Percentiles rank a stretch among this genome's conserved stretches.
Evolutionary conservation across 1,140 invertebrate genomes (phyloP).

Genomic region (Saccostrea glomerata): DNA sequence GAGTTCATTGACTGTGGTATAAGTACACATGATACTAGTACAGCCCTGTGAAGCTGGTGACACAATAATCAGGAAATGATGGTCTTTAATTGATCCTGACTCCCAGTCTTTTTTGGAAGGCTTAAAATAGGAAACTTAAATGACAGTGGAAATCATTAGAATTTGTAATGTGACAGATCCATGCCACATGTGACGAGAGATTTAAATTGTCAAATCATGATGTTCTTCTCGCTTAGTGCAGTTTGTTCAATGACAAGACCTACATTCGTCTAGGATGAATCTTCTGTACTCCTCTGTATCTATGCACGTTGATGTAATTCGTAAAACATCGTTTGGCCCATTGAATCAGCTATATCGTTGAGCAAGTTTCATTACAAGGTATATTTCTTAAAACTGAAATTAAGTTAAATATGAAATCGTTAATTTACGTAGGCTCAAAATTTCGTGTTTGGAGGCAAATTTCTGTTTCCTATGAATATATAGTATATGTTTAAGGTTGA

Average conservation of each 20-base stretch:
- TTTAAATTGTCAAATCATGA: slow-evolving; percentile 17
- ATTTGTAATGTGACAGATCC: slow-evolving; percentile 31
- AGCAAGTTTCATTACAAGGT: too few species aligned
- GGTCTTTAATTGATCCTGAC: slow-evolving; percentile 25
- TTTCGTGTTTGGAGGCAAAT: too few species aligned
- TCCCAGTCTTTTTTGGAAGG: background rate
- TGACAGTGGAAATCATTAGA: slow-evolving; percentile 25
- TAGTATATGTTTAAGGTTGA: too few species aligned
- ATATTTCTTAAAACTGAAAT: too few species aligned
- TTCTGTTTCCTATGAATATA: too few species aligned
- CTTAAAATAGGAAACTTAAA: slow-evolving; percentile 17
- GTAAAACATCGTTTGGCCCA: too few species aligned
- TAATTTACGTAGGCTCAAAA: too few species aligned
- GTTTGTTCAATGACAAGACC: background rate
- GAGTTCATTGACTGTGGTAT: background rate
- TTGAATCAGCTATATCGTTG: too few species aligned
- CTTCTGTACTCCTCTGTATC: background rate
- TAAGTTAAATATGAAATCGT: too few species aligned
- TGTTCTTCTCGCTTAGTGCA: slow-evolving; percentile 4
- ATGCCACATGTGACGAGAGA: background rate
- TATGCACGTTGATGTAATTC: too few species aligned
- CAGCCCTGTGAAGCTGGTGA: background rate
- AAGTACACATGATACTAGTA: background rate
- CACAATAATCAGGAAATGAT: slow-evolving; percentile 26
- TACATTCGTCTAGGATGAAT: background rate